Evolutionary conservation across 2,888 invertebrate genomes (phyloP).

Genomic region (Dynastes maya): DNA sequence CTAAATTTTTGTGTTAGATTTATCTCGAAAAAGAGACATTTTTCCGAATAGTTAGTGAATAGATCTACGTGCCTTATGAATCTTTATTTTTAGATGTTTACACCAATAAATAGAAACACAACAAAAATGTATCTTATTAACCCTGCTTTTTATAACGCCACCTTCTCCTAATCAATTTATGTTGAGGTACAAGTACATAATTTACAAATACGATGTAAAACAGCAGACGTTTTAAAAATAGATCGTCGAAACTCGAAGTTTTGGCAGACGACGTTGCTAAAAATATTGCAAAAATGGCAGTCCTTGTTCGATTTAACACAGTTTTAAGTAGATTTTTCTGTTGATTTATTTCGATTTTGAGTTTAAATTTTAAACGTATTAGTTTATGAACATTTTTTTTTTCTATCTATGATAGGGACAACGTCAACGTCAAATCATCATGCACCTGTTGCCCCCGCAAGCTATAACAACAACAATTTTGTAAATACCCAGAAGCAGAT

Average conservation of each 20-base stretch:
- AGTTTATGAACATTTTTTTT: not conserved
- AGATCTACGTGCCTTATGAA: too few species aligned
- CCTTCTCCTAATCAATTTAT: too few species aligned
- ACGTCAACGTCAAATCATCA: slow-evolving; percentile 13
- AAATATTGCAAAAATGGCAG: not conserved
- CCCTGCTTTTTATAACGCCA: too few species aligned
- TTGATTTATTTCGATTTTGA: not conserved
- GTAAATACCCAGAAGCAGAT: slow-evolving; percentile 66
- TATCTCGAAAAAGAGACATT: too few species aligned
- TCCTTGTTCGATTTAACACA: not conserved
- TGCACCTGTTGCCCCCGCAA: not conserved
- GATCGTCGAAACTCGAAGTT: not conserved
- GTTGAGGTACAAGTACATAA: not conserved
- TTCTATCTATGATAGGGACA: not conserved
- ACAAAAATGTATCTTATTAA: too few species aligned
- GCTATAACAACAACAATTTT: slow-evolving; percentile 58
- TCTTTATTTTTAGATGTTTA: too few species aligned
- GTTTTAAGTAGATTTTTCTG: too few species aligned
- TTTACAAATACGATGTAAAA: not conserved
- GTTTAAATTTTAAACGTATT: not conserved
- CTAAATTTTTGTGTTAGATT: too few species aligned
- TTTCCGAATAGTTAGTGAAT: too few species aligned
- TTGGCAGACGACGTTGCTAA: not conserved
- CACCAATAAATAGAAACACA: too few species aligned
- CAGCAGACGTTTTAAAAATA: not conserved